Conservation (phyloP, 53 echinoderm and acorn worm genomes). For the Paracentrotus lividus region DNA sequence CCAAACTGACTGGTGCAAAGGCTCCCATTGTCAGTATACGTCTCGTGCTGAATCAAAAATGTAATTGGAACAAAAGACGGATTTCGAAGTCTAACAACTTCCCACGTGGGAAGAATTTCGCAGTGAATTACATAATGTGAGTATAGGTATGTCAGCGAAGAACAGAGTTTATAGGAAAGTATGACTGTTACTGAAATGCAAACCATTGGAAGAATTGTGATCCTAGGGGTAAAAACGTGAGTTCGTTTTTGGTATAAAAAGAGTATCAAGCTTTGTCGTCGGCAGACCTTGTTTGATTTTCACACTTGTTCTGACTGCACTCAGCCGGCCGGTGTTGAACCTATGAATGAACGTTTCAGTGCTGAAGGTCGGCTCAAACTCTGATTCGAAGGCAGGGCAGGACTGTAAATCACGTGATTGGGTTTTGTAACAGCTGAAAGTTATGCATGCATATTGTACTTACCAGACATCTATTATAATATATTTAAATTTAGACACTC, state of each 20-base stretch:
- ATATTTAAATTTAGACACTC: too few relatives aligned
- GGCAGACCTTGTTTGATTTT: slow-evolving; percentile 58
- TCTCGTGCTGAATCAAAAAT: slow-evolving; percentile 52
- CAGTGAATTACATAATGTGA: slow-evolving; percentile 33
- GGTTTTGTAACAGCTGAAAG: background rate
- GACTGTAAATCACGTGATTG: background rate
- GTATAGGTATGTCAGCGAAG: background rate
- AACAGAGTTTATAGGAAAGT: background rate
- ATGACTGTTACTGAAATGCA: background rate
- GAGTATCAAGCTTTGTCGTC: slow-evolving; percentile 7
- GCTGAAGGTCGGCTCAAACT: background rate
- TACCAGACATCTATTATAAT: too few relatives aligned
- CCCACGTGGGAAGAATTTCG: too few relatives aligned
- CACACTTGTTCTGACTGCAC: slow-evolving; percentile 43
- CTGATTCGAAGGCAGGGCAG: background rate
- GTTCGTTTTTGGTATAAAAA: background rate
- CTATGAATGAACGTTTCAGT: slow-evolving; percentile 17
- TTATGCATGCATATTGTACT: background rate
- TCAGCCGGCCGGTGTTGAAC: background rate
- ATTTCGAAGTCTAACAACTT: too few relatives aligned
- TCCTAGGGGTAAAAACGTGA: background rate
- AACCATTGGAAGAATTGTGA: background rate
- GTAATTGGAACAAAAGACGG: slow-evolving; percentile 68
- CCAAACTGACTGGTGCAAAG: slow-evolving; percentile 34
- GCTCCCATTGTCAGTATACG: slow-evolving; percentile 39